These are phyloP conservation scores for Drosophila limbata DNA, from an alignment of 2,888 invertebrate species.

Conservation along the genomic window DNA sequence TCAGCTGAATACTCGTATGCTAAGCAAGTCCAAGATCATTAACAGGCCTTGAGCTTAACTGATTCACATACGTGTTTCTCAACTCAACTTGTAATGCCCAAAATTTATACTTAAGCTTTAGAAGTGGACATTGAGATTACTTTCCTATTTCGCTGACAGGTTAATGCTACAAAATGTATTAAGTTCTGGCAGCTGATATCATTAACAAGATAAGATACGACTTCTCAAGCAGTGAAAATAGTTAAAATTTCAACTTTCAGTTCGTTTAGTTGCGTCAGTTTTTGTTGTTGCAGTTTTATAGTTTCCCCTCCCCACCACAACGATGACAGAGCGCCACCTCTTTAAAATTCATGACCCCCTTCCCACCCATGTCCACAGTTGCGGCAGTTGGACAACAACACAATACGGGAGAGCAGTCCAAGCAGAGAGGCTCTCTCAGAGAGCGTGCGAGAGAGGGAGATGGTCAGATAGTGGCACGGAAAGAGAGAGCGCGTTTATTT, in stretches of 20 bases:
- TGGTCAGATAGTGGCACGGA: background rate
- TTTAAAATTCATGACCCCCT: conserved; percentile 16
- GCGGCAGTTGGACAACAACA: conserved; percentile 26
- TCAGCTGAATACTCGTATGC: conserved; percentile 2
- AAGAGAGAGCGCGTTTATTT: conserved; percentile 37
- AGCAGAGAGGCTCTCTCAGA: conserved; percentile 14
- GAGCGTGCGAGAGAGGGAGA: background rate
- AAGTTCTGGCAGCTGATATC: conserved; percentile 43
- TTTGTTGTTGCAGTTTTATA: conserved; percentile 67
- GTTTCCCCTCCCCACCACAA: conserved; percentile 51
- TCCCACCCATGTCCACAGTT: conserved; percentile 1
- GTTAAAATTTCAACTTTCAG: conserved; percentile 34
- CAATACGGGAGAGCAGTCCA: conserved; percentile 32
- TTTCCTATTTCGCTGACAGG: conserved; percentile 20
- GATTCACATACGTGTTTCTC: conserved; percentile 8
- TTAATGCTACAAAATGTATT: conserved; percentile 29
- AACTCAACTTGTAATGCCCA: conserved; percentile 2
- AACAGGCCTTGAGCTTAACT: conserved; percentile 6
- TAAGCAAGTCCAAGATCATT: conserved; percentile 41
- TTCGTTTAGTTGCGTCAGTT: conserved; percentile 45
- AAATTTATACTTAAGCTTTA: conserved; percentile 13
- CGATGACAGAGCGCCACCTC: conserved; percentile 26
- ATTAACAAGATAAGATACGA: conserved; percentile 64
- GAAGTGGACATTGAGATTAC: conserved; percentile 22
- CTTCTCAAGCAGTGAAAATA: conserved; percentile 14